Evolutionary conservation across 2,797 vertebrate species (phyloP).

Genomic region (Poecile montanus): DNA sequence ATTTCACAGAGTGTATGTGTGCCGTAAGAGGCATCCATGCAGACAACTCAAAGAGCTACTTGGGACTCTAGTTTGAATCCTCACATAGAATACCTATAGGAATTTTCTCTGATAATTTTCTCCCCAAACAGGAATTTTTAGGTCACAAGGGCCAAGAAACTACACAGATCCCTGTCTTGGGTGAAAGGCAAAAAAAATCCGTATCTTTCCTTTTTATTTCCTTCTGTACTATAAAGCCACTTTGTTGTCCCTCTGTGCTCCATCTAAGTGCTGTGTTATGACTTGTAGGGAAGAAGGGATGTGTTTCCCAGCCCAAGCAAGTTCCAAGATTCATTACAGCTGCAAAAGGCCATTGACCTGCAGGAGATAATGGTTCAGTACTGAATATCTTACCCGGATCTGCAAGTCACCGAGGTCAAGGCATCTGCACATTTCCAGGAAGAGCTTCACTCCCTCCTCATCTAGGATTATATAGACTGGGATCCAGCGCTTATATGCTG

Average conservation of each 20-base stretch:
- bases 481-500: constrained; percentile 82
- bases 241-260: not conserved
- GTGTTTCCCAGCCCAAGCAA: not conserved
- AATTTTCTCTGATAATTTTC: not conserved
- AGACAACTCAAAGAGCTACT: not conserved
- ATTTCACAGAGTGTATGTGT: not conserved
- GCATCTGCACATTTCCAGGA: constrained; percentile 91
- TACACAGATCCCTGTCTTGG: not conserved
- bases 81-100: not conserved
- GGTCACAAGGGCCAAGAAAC: not conserved
- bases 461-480: constrained; percentile 91
- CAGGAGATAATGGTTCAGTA: not conserved
- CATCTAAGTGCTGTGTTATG: not conserved
- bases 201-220: not conserved
- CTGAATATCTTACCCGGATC: constrained; percentile 80
- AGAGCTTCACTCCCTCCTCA: constrained; percentile 78
- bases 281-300: not conserved
- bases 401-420: constrained; percentile 82
- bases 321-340: not conserved
- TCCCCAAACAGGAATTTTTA: not conserved
- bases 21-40: not conserved
- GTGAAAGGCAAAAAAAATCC: not conserved
- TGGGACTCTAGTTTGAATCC: not conserved
- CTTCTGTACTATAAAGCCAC: not conserved
- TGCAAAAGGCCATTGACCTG: not conserved